Conservation (phyloP, 2,888 invertebrate genomes). For the Oeneis ivallda region DNA sequence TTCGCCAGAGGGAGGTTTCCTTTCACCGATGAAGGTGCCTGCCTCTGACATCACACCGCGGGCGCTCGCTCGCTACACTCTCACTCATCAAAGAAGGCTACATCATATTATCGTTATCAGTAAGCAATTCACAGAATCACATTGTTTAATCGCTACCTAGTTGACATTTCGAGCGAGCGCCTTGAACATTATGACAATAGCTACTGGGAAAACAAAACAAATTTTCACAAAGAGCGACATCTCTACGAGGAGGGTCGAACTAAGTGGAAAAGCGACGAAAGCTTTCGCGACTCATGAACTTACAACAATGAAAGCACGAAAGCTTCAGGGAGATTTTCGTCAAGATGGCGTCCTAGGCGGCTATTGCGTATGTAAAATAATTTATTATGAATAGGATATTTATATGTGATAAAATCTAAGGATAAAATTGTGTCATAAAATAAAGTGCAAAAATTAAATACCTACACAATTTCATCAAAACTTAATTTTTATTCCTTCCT, state of each 20-base stretch:
- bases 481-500: background rate
- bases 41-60: constrained; percentile 74
- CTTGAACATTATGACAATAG: constrained; percentile 74
- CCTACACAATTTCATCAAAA: background rate
- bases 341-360: constrained; percentile 37
- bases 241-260: constrained; percentile 47
- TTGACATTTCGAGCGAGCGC: constrained; percentile 76
- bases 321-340: constrained; percentile 12
- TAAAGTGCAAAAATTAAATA: background rate
- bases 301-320: too few species aligned
- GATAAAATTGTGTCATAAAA: background rate
- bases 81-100: constrained; percentile 68
- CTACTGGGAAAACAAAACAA: constrained; percentile 78
- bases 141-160: constrained; percentile 66
- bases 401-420: background rate
- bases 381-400: too few species aligned
- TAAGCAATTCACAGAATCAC: constrained; percentile 52
- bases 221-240: constrained; percentile 49
- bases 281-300: background rate
- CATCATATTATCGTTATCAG: constrained; percentile 77
- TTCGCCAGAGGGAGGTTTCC: constrained; percentile 55
- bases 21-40: constrained; percentile 60
- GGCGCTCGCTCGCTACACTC: constrained; percentile 62
- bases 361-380: too few species aligned
- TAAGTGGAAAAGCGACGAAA: constrained; percentile 28